phyloP scores from a whole-genome alignment of 2,797 vertebrate species.

The Pseudomugil tenellus region DNA sequence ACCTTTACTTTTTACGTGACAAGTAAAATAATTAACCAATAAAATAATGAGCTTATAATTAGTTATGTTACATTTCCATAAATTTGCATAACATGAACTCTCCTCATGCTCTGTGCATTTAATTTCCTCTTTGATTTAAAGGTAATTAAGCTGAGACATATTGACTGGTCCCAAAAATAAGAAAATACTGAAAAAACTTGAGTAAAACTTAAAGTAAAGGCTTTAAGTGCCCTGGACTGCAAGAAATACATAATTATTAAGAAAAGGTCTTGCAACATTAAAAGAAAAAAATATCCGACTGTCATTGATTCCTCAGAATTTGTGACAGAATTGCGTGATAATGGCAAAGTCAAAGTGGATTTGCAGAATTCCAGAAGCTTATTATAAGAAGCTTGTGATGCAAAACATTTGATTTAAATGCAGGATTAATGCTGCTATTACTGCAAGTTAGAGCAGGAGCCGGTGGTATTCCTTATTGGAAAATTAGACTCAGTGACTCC shows the following conservation, averaged over 20 bases:
- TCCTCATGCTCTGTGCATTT: not conserved
- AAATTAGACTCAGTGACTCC: constrained; percentile 30
- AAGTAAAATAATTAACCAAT: not conserved
- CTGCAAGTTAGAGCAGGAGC: constrained; percentile 21
- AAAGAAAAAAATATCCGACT: too few relatives aligned
- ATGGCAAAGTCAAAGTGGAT: not conserved
- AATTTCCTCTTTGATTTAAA: not conserved
- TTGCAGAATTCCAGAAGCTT: not conserved
- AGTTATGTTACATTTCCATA: not conserved
- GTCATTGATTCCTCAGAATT: not conserved
- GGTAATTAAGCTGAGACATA: not conserved
- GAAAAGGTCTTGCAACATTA: too few relatives aligned
- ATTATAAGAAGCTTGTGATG: not conserved
- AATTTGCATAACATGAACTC: not conserved
- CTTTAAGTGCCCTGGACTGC: not conserved
- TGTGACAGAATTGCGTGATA: not conserved
- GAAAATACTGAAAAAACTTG: not conserved
- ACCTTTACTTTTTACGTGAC: not conserved
- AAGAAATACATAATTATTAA: not conserved
- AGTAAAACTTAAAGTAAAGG: not conserved
- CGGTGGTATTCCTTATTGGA: constrained; percentile 44
- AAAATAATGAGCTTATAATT: not conserved
- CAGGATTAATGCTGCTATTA: constrained; percentile 10
- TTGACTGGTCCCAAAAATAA: not conserved
- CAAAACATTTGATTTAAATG: not conserved